Base-by-base conservation (phyloP, 2,113 vertebrate species). In the Callionymus lyra region DNA sequence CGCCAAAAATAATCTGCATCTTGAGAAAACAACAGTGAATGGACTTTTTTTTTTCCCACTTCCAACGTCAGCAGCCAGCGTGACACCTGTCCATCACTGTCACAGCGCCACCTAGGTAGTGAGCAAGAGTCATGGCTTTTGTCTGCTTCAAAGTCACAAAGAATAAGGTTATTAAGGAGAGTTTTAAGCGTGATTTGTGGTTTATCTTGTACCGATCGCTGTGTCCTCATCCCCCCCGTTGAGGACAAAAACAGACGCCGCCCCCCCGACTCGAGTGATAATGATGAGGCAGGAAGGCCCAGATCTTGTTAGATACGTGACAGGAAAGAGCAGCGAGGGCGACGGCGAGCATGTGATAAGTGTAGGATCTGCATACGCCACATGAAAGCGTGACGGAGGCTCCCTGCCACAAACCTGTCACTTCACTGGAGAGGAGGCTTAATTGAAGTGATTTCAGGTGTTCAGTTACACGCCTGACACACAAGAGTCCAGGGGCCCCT, bases 361-460 rank as follows among this genome's bases (percentile, higher is more conserved):
- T 17, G 36, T 15, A 19, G 36, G 31, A 46, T 18, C 44, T 47
- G 43, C 44, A 15, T 38, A 44, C 44, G 41, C 35, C 43, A 53
- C 52, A 38, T 49, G 17, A 34, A 37, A 43, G 52, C 41, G 17
- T 3, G 38, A 35, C 14, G 44, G n/a, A 42, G 41, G 37, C 59
- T 47, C 38, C n/a, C 55, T 61, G 65, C 38, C 63, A 57, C 49
- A 37, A n/a, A 18, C 41, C 40, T 18, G 53, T 70, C 65, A 32
- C 35, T 63, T 56, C 55, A 36, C 41, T 50, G 44, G 41, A 46
- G 18, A 8, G 42, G 37, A 41, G 34, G 41, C 47, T 44, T 72
- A 49, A 64, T 56, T 65, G 47, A 56, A 65, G 48, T 46, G 57
- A 62, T 65, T 56, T 67, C 55, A 63, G 63, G 53, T 72, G 67